A percentile compares a stretch with the other conserved stretches of the same genome.
Evolutionary conservation across 2,888 invertebrate genomes (phyloP).

Genomic region (Dynastes tityus): DNA sequence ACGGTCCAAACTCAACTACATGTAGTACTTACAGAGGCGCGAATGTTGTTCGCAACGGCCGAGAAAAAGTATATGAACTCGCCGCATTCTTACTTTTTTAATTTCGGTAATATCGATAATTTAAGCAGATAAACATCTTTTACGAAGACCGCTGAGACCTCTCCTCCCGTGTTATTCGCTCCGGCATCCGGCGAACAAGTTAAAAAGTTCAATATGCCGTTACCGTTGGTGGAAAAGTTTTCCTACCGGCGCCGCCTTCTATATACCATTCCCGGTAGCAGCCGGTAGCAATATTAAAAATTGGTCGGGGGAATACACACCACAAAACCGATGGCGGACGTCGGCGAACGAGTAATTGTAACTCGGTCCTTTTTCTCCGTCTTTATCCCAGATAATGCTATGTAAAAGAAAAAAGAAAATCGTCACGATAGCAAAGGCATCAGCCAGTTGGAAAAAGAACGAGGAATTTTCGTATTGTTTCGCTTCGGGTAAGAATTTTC

Average conservation of each 20-base stretch:
- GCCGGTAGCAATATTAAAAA: conserved; percentile 57
- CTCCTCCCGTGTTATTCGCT: conserved; percentile 7
- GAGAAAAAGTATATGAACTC: too few species aligned
- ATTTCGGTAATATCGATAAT: conserved; percentile 50
- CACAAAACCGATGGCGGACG: conserved; percentile 50
- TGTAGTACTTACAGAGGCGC: too few species aligned
- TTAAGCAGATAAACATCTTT: conserved; percentile 51
- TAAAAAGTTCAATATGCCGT: conserved; percentile 43
- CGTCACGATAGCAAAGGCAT: background rate
- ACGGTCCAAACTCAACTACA: too few species aligned
- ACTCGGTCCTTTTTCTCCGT: conserved; percentile 50
- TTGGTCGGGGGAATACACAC: conserved; percentile 53
- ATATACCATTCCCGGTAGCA: conserved; percentile 48
- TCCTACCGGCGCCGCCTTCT: background rate
- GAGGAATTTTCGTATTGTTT: background rate
- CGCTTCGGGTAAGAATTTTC: conserved; percentile 3
- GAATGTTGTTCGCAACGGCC: too few species aligned
- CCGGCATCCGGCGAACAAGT: conserved; percentile 7
- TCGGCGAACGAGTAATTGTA: conserved; percentile 53
- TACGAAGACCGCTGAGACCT: background rate
- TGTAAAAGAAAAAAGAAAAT: conserved; percentile 15
- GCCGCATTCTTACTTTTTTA: conserved; percentile 39
- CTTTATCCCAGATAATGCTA: conserved; percentile 32
- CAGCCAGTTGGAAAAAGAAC: background rate
- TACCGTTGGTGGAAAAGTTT: conserved; percentile 42